These are phyloP conservation scores for Polyodon spathula DNA, from an alignment of 2,113 vertebrate species.

Conservation along the genomic window DNA sequence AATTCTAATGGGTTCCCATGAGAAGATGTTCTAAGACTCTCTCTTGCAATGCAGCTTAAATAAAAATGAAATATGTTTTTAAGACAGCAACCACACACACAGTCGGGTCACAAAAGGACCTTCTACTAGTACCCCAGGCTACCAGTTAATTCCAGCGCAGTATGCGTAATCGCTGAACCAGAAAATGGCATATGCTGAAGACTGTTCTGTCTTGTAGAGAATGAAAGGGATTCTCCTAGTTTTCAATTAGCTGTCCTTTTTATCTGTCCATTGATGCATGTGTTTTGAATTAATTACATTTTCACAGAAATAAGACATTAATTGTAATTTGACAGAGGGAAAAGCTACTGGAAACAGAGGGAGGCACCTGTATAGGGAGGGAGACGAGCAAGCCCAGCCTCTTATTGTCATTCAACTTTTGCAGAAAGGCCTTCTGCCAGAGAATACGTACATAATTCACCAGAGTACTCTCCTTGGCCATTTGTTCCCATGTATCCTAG, in stretches of 20 bases:
- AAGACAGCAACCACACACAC: too few relatives aligned
- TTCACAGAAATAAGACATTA: neutral
- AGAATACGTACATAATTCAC: constrained; percentile 86
- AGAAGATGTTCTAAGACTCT: neutral
- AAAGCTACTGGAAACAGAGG: neutral
- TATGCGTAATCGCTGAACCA: neutral
- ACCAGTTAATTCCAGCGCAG: neutral
- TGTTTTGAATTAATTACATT: neutral
- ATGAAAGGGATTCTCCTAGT: neutral
- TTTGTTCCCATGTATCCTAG: constrained; percentile 78
- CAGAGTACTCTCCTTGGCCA: constrained; percentile 84
- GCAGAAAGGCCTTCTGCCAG: neutral
- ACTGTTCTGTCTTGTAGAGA: neutral
- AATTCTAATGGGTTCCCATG: too few relatives aligned
- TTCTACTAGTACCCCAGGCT: too few relatives aligned
- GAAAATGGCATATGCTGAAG: neutral
- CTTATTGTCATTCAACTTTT: too few relatives aligned
- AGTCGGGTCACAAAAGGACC: too few relatives aligned
- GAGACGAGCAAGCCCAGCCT: too few relatives aligned
- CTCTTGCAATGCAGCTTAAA: neutral
- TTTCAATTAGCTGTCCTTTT: neutral
- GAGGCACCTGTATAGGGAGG: too few relatives aligned
- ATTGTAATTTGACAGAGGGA: neutral
- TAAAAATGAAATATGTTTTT: neutral
- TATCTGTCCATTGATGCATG: neutral